These are phyloP conservation scores for Streptopelia turtur DNA, from an alignment of 2,797 vertebrate species.

Conservation along the genomic window DNA sequence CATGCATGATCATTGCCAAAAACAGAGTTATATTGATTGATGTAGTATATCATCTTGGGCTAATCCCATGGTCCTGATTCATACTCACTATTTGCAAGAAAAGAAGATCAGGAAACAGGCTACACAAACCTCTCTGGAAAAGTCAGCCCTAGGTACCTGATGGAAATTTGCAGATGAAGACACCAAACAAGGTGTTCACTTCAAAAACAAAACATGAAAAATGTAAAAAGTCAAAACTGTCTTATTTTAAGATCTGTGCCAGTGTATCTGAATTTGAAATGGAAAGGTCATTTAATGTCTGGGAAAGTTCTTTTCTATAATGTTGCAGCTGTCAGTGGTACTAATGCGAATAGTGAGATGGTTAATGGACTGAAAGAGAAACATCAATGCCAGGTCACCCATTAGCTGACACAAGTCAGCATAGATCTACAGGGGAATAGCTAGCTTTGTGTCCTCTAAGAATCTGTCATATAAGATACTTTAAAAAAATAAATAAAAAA, in stretches of 20 bases:
- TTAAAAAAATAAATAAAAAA: neutral
- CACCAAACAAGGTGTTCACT: neutral
- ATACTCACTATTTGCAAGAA: neutral
- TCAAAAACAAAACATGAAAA: neutral
- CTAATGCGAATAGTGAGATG: neutral
- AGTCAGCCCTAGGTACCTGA: neutral
- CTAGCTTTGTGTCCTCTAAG: neutral
- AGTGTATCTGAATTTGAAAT: neutral
- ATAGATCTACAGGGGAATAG: neutral
- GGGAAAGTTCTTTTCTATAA: neutral
- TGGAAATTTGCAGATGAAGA: neutral
- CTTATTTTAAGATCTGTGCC: neutral
- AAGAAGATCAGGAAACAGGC: neutral
- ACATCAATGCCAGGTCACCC: neutral
- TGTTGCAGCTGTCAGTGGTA: neutral
- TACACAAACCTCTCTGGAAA: neutral
- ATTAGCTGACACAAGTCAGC: neutral
- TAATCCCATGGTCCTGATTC: neutral
- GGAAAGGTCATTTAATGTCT: neutral
- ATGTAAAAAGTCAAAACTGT: neutral
- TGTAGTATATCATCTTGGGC: neutral
- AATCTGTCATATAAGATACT: neutral
- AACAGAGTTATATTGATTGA: neutral
- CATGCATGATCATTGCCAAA: neutral
- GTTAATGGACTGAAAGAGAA: constrained; percentile 18